Base-by-base conservation (phyloP, 2,797 vertebrate species). In the Falco rusticolus region DNA sequence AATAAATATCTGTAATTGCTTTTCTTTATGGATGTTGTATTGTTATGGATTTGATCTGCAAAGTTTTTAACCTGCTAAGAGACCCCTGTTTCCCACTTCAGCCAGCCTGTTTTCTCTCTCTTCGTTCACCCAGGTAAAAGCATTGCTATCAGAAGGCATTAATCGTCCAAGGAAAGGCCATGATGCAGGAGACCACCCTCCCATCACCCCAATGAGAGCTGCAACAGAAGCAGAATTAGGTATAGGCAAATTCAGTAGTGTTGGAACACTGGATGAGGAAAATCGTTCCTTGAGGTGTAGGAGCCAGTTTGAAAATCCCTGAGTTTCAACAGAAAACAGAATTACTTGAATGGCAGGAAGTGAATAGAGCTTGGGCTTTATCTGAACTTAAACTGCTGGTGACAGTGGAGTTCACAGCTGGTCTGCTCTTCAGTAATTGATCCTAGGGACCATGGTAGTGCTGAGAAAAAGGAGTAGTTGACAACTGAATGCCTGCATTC, bases 181-280 rank as follows among this genome's bases (percentile, higher is more conserved):
- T 0, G 99, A 99, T 83, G 99, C 99, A 21, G 99, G 99, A 19
- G 99, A 99, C 96, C 99, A 99, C 92, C 99, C 99, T 6, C 99
- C 99, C 11, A 99, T 99, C 94, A 99, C 99, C 12, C 99, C 99
- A 10, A 99, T 99, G 99, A 98, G 98, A 90, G 97, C 99, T 43
- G 99, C 99, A 48, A 98, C 99, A 31, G 99, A 99, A 97, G 98
- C 94, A 8, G 99, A 99, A 96, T 96, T 99, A 94, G 99, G 99
- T 99, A 98, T 33, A 37, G 47, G 33, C 45, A 93, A 53, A 78
- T 64, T 56, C 28, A 14, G 21, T 25, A 17, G 13, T 21, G 10
- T 31, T 85, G 63, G 33, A 74, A 41, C 21, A 16, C 19, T 31
- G 1, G 39, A 56, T 64, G 51, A 77, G 57, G 56, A 79, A 56